Evolutionary conservation across 1,140 invertebrate genomes (phyloP), one percentile per base, ranked within the genome.

Genomic region (Telenomus remus): DNA sequence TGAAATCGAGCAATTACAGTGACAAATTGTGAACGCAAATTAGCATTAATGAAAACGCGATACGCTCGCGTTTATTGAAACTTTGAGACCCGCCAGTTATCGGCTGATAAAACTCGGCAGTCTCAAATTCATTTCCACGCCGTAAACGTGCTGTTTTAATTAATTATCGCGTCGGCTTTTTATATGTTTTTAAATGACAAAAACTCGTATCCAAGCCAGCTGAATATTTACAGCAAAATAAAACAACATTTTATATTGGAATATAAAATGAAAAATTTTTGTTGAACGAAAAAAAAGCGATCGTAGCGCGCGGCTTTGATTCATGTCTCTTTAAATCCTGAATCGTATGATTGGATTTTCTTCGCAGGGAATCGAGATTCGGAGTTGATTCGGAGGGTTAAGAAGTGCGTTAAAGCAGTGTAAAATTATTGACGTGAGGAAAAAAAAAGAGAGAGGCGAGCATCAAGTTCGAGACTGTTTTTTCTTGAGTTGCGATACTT

Each of bases 401-500:
- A 87, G 84, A 81, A 84, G 81, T 82, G 80, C 77, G 82, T 86
- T 85, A 86, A 87, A 86, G 81, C 79, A 81, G 81, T 79, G 75
- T 81, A 84, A 86, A 84, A 80, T 85, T 27, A 27, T 27, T 79
- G 81, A 81, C 51, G 50, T 15, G 27, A 39, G 8, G 79, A 74
- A 82, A 79, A 80, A 80, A 80, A 80, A 77, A 55, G 60, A 71
- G 49, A 78, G 65, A 68, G 44, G 35, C 19, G 19, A 48, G 55
- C 71, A 61, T 55, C 50, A 60, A 68, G 64, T 61, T 53, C 54
- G 53, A 49, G 44, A 78, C 79, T 83, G 81, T 84, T 83, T 84
- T 84, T 85, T 76, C 77, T 80, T 14, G 15, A 33, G 9, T 8
- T 42, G 34, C 37, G 12, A 15, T 16, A 50, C 50, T 56, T 56